These are phyloP conservation scores for Tortricodes alternella DNA, from an alignment of 2,888 invertebrate species.

Conservation along the genomic window DNA sequence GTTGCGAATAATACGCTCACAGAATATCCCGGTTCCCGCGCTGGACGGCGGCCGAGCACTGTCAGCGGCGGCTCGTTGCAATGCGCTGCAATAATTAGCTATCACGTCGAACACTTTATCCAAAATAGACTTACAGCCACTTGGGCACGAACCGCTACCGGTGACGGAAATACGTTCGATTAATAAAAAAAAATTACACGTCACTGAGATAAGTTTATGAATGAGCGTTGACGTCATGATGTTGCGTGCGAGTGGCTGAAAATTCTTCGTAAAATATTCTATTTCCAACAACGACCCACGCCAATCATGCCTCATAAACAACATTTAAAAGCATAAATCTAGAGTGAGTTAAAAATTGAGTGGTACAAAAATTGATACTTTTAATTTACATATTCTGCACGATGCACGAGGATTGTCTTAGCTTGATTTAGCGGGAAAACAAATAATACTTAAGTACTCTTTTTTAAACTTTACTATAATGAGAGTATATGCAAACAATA, in stretches of 20 bases:
- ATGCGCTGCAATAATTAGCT: slow-evolving; percentile 37
- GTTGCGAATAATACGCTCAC: slow-evolving; percentile 52
- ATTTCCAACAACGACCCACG: slow-evolving; percentile 27
- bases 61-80: slow-evolving; percentile 13
- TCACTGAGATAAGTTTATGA: slow-evolving; percentile 64
- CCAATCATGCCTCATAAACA: slow-evolving; percentile 25
- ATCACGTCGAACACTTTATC: slow-evolving; percentile 36
- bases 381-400: no score
- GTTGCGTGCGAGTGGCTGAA: slow-evolving; percentile 37
- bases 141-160: slow-evolving; percentile 42
- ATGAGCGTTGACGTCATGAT: slow-evolving; percentile 70
- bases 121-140: slow-evolving; percentile 43
- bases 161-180: slow-evolving; percentile 39
- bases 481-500: neutral
- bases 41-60: slow-evolving; percentile 25
- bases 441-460: neutral
- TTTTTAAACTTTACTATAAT: neutral
- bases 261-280: slow-evolving; percentile 21
- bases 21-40: slow-evolving; percentile 38
- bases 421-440: no score
- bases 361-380: neutral
- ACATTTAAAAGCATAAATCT: slow-evolving; percentile 11
- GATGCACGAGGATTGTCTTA: no score
- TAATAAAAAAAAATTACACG: slow-evolving; percentile 51
- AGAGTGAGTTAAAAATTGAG: neutral